Percentiles rank a stretch among this genome's conserved stretches.
phyloP scores from a whole-genome alignment of 2,888 invertebrate genomes.

The Yponomeuta evonymella region DNA sequence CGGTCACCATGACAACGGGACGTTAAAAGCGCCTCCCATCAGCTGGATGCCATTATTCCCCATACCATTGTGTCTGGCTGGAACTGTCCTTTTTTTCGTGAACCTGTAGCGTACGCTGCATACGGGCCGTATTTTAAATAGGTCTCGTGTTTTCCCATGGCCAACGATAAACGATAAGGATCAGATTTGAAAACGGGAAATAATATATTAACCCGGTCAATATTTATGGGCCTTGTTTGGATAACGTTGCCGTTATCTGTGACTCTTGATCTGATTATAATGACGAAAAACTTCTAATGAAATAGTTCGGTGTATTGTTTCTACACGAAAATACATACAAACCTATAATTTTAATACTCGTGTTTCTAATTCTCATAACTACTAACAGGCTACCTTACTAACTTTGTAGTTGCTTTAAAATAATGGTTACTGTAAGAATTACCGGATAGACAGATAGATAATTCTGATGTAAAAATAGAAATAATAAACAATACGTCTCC shows the following conservation, averaged over 20 bases:
- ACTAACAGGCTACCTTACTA: no score
- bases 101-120: constrained; percentile 45
- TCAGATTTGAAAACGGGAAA: constrained; percentile 43
- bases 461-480: no score
- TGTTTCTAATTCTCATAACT: no score
- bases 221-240: constrained; percentile 31
- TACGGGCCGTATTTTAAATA: constrained; percentile 36
- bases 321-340: background rate
- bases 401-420: no score
- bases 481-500: no score
- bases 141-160: constrained; percentile 43
- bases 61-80: constrained; percentile 54
- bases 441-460: no score
- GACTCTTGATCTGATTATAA: constrained; percentile 17
- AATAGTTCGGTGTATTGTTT: background rate
- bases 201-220: constrained; percentile 39
- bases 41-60: constrained; percentile 72
- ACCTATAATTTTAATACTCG: background rate
- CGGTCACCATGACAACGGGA: constrained; percentile 66
- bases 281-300: constrained; percentile 14
- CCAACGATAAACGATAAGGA: constrained; percentile 42
- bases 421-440: no score
- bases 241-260: constrained; percentile 27
- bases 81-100: constrained; percentile 28
- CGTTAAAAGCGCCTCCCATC: constrained; percentile 70